Conservation (phyloP, 2,888 invertebrate genomes). For the Drosophila setosimentum region DNA sequence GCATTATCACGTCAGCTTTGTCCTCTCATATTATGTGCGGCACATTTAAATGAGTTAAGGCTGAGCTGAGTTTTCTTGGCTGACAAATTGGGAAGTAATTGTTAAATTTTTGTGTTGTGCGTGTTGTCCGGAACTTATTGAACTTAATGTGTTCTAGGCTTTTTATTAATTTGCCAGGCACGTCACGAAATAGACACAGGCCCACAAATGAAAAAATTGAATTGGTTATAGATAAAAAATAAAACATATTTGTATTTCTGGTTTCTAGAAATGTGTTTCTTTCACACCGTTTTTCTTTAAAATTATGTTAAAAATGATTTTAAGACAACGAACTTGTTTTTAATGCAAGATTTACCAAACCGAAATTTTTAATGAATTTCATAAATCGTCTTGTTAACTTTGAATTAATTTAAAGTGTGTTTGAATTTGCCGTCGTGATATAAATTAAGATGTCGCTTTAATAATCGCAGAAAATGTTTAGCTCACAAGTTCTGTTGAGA, state of each 20-base stretch:
- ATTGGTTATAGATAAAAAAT: background rate
- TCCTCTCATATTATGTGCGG: conserved; percentile 51
- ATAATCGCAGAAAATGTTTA: background rate
- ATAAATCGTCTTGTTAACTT: conserved; percentile 29
- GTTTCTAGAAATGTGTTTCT: conserved; percentile 27
- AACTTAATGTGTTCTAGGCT: conserved; percentile 30
- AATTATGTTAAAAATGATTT: conserved; percentile 38
- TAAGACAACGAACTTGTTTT: conserved; percentile 44
- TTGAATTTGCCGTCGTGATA: conserved; percentile 46
- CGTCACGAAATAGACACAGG: conserved; percentile 13
- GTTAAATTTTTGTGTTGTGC: conserved; percentile 32
- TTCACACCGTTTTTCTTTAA: conserved; percentile 53
- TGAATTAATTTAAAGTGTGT: conserved; percentile 31
- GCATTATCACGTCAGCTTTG: conserved; percentile 50
- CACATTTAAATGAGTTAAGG: conserved; percentile 52
- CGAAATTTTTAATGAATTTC: conserved; percentile 33
- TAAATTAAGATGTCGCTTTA: conserved; percentile 37
- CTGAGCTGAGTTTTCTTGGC: conserved; percentile 33
- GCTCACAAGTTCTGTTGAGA: background rate
- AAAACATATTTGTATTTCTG: conserved; percentile 17
- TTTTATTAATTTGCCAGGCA: conserved; percentile 13
- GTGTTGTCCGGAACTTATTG: conserved; percentile 56
- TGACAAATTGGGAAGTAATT: conserved; percentile 74
- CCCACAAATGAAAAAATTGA: conserved; percentile 7
- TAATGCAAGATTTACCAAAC: conserved; percentile 20